Conservation (phyloP, 2,888 invertebrate genomes). For the Patella caerulea region DNA sequence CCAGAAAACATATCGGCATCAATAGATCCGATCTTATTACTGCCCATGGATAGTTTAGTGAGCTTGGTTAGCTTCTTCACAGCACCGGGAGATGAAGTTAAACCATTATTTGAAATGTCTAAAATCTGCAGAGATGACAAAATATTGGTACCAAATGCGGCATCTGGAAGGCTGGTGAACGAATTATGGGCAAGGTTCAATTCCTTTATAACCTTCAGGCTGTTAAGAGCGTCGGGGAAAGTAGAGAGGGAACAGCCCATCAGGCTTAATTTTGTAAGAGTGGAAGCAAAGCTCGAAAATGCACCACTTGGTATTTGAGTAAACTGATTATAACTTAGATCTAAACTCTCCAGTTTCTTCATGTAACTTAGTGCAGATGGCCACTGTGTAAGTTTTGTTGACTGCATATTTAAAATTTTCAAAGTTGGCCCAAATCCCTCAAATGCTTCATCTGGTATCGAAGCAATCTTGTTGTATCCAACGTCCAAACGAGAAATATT, state of each 20-base stretch:
- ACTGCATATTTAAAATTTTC: constrained; percentile 14
- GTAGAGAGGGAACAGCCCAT: constrained; percentile 13
- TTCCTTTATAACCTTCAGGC: constrained; percentile 13
- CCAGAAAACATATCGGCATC: constrained; percentile 15
- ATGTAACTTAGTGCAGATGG: constrained; percentile 17
- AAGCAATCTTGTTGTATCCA: background rate
- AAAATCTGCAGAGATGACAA: constrained; percentile 16
- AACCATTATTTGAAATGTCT: constrained; percentile 18
- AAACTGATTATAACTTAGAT: constrained; percentile 16
- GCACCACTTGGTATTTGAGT: constrained; percentile 13
- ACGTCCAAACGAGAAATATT: constrained; percentile 9
- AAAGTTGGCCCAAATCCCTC: background rate
- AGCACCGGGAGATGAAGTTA: constrained; percentile 13
- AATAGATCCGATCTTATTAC: constrained; percentile 13
- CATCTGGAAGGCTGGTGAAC: background rate
- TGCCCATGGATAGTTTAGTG: constrained; percentile 18
- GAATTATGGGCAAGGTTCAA: constrained; percentile 19
- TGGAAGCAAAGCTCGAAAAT: background rate
- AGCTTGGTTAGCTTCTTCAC: constrained; percentile 15
- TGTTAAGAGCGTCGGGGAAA: constrained; percentile 14
- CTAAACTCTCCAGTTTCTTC: constrained; percentile 10
- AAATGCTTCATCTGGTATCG: constrained; percentile 12
- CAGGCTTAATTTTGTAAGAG: constrained; percentile 14
- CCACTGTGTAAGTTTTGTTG: constrained; percentile 21
- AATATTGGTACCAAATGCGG: constrained; percentile 10